Conservation (phyloP, 2,797 vertebrate genomes). For the Falco peregrinus region DNA sequence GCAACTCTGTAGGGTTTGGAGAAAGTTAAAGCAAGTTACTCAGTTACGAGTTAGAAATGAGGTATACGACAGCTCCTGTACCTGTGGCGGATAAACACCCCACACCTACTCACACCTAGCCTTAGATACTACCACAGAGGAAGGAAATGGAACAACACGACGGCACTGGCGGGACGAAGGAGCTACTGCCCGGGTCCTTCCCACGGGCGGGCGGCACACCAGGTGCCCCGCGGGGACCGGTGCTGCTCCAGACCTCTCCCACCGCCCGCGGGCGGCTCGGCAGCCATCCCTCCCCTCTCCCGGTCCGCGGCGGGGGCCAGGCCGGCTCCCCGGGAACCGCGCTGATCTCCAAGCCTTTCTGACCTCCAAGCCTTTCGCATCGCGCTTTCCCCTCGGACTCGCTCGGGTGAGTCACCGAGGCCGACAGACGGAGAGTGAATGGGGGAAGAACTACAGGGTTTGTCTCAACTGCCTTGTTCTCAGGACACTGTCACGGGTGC, state of each 20-base stretch:
- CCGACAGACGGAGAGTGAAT: background rate
- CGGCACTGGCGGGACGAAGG: background rate
- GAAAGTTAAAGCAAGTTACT: constrained; percentile 93
- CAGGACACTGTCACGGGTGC: constrained; percentile 46
- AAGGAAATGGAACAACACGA: constrained; percentile 68
- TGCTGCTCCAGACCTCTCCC: background rate
- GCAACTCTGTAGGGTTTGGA: constrained; percentile 81
- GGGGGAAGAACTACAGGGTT: constrained; percentile 20
- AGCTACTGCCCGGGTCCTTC: background rate
- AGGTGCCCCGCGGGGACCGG: background rate
- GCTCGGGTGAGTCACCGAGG: background rate
- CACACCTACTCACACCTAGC: constrained; percentile 75
- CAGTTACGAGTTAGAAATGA: constrained; percentile 93
- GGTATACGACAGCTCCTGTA: constrained; percentile 93
- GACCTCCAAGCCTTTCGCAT: background rate
- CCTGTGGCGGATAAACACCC: constrained; percentile 71
- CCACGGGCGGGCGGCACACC: background rate
- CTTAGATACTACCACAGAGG: constrained; percentile 63
- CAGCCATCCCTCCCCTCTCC: background rate
- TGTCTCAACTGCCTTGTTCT: constrained; percentile 57
- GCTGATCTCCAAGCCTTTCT: background rate
- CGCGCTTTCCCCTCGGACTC: background rate
- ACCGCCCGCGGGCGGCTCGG: fast-evolving
- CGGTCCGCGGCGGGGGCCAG: background rate
- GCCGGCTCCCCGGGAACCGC: background rate